These are phyloP conservation scores for Catajapyx aquilonaris DNA, from an alignment of 1,140 invertebrate genomes.

Conservation along the genomic window DNA sequence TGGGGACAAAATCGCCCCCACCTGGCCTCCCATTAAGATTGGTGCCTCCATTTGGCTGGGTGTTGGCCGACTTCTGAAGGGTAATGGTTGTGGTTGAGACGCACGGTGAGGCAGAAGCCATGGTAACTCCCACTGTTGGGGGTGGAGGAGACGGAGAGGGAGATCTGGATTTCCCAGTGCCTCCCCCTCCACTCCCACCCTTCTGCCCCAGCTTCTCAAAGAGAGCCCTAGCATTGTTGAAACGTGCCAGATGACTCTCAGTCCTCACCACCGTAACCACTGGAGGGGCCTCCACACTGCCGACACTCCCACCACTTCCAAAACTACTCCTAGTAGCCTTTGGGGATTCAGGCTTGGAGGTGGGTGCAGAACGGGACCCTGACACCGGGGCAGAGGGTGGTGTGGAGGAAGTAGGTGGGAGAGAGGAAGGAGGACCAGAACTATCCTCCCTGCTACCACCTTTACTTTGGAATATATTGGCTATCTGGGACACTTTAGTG, in stretches of 20 bases:
- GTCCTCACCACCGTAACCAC: slow-evolving; percentile 51
- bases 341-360: slow-evolving; percentile 5
- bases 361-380: slow-evolving; percentile 17
- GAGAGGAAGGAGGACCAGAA: slow-evolving; percentile 21
- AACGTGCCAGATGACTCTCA: slow-evolving; percentile 69
- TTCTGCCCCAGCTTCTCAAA: slow-evolving; percentile 79
- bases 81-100: not conserved
- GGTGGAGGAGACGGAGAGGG: not conserved
- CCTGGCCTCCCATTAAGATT: too few relatives aligned
- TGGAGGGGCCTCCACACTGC: slow-evolving; percentile 5
- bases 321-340: slow-evolving; percentile 7
- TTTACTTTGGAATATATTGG: slow-evolving; percentile 55
- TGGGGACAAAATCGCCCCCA: too few relatives aligned
- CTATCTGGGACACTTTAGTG: slow-evolving; percentile 73
- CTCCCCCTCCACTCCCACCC: slow-evolving; percentile 29
- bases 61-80: too few relatives aligned
- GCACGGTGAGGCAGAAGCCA: not conserved
- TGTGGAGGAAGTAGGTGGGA: slow-evolving; percentile 15
- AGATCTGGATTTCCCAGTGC: not conserved
- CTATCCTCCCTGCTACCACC: slow-evolving; percentile 15
- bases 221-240: slow-evolving; percentile 76
- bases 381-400: slow-evolving; percentile 20
- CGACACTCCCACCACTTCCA: slow-evolving; percentile 5
- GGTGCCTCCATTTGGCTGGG: too few relatives aligned
- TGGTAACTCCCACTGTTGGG: not conserved